Conservation (phyloP, 2,113 vertebrate genomes). For the Ahaetulla prasina region DNA sequence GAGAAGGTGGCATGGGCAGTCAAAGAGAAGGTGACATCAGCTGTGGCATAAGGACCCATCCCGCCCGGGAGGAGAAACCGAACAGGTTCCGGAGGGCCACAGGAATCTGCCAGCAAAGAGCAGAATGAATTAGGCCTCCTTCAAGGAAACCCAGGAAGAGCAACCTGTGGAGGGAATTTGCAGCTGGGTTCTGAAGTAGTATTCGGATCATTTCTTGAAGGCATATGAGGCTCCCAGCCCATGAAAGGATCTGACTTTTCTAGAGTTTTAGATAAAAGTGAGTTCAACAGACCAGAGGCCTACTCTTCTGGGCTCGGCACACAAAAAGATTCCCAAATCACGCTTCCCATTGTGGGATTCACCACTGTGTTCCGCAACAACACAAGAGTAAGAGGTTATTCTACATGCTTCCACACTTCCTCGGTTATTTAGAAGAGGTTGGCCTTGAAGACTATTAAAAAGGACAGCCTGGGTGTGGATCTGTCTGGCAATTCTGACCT, state of each 20-base stretch:
- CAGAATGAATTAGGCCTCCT: not conserved
- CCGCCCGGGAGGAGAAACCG: slow-evolving; percentile 11
- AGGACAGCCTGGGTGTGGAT: not conserved
- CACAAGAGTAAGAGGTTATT: not conserved
- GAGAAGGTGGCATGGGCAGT: not conserved
- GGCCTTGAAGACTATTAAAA: no score
- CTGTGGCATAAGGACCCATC: not conserved
- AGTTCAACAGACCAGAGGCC: not conserved
- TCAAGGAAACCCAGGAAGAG: not conserved
- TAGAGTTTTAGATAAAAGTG: not conserved
- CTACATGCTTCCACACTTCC: not conserved
- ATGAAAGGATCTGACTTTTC: not conserved
- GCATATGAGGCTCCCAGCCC: not conserved
- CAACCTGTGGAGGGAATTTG: not conserved
- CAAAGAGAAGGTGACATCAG: slow-evolving; percentile 7
- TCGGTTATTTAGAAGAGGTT: not conserved
- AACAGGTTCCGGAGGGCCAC: not conserved
- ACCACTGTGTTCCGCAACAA: not conserved
- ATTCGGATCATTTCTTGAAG: not conserved
- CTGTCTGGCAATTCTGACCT: not conserved
- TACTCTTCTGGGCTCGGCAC: not conserved
- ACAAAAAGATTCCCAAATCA: not conserved
- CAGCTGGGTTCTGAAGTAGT: no score
- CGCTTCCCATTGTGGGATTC: not conserved
- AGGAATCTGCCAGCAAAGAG: slow-evolving; percentile 6